phyloP scores from a whole-genome alignment of 1,140 invertebrate genomes.

The Cepaea nemoralis region DNA sequence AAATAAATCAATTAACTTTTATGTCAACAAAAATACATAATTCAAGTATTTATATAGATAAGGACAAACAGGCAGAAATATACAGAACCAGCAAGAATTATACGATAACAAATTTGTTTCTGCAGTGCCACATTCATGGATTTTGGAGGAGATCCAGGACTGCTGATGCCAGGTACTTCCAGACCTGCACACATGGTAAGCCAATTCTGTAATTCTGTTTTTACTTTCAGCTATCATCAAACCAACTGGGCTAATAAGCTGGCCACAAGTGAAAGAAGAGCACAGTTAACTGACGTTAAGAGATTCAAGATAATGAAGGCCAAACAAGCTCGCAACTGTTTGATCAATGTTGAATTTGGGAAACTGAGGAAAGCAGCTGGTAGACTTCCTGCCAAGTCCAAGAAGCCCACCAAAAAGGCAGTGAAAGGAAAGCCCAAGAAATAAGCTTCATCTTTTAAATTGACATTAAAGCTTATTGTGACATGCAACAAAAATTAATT shows the following conservation, averaged over 20 bases:
- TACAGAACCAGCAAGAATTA: too few relatives aligned
- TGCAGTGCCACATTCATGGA: constrained; percentile 27
- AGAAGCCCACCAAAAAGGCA: constrained; percentile 48
- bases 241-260: too few relatives aligned
- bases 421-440: constrained; percentile 29
- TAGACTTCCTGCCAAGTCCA: constrained; percentile 64
- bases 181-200: constrained; percentile 41
- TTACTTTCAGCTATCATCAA: too few relatives aligned
- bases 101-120: too few relatives aligned
- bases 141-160: constrained; percentile 41
- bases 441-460: not conserved
- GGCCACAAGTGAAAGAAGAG: too few relatives aligned
- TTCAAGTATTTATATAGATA: too few relatives aligned
- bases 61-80: too few relatives aligned
- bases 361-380: constrained; percentile 81
- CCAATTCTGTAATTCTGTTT: not conserved
- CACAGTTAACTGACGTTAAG: constrained; percentile 91
- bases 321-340: constrained; percentile 88
- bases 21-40: too few relatives aligned
- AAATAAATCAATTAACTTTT: too few relatives aligned
- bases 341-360: constrained; percentile 85
- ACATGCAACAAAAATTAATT: too few relatives aligned
- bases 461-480: too few relatives aligned
- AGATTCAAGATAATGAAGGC: constrained; percentile 94
- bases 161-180: constrained; percentile 16